Evolutionary conservation across 2,888 invertebrate genomes (phyloP).

Genomic region (Diadegma fenestrale): DNA sequence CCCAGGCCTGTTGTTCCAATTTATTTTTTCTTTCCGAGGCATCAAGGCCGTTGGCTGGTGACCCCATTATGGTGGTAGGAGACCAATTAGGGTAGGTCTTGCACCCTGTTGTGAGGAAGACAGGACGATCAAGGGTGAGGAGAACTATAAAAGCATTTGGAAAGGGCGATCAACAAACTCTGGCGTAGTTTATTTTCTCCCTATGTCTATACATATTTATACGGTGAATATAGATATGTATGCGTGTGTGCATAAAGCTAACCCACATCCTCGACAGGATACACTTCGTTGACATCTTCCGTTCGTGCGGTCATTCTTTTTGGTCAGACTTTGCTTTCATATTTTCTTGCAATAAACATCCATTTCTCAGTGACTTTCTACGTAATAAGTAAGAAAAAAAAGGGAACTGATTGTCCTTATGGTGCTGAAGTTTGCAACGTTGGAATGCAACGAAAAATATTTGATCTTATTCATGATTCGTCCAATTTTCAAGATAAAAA

Average conservation of each 20-base stretch:
- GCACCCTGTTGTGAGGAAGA: constrained; percentile 50
- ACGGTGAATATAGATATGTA: constrained; percentile 7
- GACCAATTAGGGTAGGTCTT: constrained; percentile 69
- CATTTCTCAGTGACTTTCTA: not conserved
- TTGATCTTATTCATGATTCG: no score
- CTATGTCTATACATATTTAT: not conserved
- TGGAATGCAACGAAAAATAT: no score
- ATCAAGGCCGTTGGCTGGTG: constrained; percentile 60
- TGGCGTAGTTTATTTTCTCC: constrained; percentile 41
- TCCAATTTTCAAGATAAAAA: no score
- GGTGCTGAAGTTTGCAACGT: no score
- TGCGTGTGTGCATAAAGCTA: not conserved
- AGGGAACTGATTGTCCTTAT: no score
- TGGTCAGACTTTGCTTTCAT: not conserved
- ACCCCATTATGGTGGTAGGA: constrained; percentile 65
- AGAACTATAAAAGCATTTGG: constrained; percentile 33
- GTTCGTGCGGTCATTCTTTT: constrained; percentile 21
- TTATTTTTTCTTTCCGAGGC: constrained; percentile 27
- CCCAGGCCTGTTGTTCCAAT: constrained; percentile 52
- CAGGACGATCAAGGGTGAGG: constrained; percentile 48
- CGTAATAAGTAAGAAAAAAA: no score
- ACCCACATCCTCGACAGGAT: constrained; percentile 64
- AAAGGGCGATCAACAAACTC: constrained; percentile 58
- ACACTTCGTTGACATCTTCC: constrained; percentile 51
- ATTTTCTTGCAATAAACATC: not conserved